phyloP scores from a whole-genome alignment of 2,113 vertebrate species.

The Pogonocichla stellata region DNA sequence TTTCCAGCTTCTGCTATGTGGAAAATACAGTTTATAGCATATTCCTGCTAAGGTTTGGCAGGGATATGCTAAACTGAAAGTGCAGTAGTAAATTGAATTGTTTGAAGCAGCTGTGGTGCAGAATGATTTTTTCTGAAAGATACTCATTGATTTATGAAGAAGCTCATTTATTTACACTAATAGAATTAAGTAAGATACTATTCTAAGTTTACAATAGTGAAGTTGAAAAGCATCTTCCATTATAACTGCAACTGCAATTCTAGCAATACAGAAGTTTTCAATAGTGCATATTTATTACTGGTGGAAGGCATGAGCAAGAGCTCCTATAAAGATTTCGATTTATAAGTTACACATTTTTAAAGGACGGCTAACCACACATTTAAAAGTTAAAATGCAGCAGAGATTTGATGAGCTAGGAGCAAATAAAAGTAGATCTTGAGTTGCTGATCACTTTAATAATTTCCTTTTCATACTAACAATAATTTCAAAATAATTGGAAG shows the following conservation, averaged over 20 bases:
- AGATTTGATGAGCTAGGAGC: background rate
- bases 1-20: background rate
- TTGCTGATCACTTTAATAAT: background rate
- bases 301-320: background rate
- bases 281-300: background rate
- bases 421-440: background rate
- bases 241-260: background rate
- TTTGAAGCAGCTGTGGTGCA: background rate
- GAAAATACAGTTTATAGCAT: background rate
- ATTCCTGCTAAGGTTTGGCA: background rate
- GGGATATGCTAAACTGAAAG: background rate
- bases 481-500: background rate
- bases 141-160: background rate
- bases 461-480: background rate
- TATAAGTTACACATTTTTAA: background rate
- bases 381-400: background rate
- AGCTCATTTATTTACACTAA: background rate
- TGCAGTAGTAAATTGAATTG: background rate
- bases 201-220: background rate
- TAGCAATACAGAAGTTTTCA: background rate
- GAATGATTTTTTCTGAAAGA: background rate
- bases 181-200: background rate
- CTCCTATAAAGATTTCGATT: background rate
- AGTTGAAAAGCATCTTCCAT: background rate
- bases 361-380: background rate